Percentiles rank a stretch among this genome's conserved stretches.
Evolutionary conservation across 64 coral and sea anemone species (phyloP).

Genomic region (Porites lutea): DNA sequence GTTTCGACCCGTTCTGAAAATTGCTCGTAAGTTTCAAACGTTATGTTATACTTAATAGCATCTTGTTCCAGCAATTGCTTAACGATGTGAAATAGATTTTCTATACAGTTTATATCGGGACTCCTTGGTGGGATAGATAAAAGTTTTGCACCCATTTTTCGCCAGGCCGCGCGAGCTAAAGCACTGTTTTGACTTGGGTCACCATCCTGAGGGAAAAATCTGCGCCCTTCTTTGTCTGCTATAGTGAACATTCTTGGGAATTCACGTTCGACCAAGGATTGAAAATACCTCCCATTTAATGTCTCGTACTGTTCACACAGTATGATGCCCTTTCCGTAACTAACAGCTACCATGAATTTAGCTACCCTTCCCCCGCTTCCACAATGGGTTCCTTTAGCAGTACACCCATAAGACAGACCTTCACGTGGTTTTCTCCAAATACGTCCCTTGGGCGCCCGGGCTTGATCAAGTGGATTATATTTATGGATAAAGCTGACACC

Average conservation of each 20-base stretch:
- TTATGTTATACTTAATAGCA: constrained; percentile 7
- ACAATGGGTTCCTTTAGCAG: neutral
- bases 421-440: neutral
- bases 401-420: neutral
- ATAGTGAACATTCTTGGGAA: neutral
- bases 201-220: neutral
- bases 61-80: neutral
- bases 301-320: neutral
- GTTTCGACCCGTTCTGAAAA: neutral
- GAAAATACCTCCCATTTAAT: neutral
- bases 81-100: constrained; percentile 38
- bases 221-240: neutral
- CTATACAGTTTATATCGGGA: constrained; percentile 27
- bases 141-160: neutral
- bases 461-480: constrained; percentile 3
- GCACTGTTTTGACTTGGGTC: constrained; percentile 31
- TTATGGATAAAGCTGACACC: constrained; percentile 35
- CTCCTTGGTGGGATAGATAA: neutral
- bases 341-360: neutral
- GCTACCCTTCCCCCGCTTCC: neutral
- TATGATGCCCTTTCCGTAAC: neutral
- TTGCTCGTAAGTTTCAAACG: neutral
- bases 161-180: neutral
- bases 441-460: neutral
- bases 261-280: neutral